Percentiles rank a stretch among this genome's conserved stretches.
Evolutionary conservation across 2,113 vertebrate genomes (phyloP).

Genomic region (Oenanthe melanoleuca): DNA sequence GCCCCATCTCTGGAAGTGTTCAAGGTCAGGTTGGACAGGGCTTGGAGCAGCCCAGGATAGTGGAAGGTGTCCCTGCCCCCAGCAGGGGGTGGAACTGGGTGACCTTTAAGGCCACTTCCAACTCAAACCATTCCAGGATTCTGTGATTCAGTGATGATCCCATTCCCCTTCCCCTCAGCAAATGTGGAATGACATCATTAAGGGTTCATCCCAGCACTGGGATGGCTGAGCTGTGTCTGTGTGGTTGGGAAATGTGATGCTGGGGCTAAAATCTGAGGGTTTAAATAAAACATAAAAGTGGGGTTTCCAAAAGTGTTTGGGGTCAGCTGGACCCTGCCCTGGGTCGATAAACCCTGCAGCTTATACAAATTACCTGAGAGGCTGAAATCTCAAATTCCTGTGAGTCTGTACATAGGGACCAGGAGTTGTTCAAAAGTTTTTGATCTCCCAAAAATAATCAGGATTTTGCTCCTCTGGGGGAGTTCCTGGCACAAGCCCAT

Average conservation of each 20-base stretch:
- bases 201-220: accelerated
- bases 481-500: not conserved
- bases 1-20: not conserved
- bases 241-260: not conserved
- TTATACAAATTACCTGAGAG: accelerated
- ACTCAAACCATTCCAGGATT: not conserved
- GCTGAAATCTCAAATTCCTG: not conserved
- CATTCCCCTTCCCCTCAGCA: not conserved
- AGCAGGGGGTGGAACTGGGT: not conserved
- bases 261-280: not conserved
- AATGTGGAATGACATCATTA: not conserved
- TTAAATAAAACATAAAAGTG: not conserved
- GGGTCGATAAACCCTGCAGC: not conserved
- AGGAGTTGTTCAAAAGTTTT: not conserved
- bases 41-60: not conserved
- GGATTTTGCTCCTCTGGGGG: not conserved
- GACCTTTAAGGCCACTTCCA: not conserved
- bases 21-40: not conserved
- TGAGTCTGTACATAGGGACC: not conserved
- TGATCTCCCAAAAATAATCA: not conserved
- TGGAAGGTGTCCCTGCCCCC: not conserved
- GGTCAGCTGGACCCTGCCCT: accelerated
- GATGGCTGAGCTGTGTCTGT: not conserved
- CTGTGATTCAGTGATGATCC: not conserved
- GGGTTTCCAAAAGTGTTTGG: not conserved